Conservation (phyloP, 2,113 vertebrate species). For the Aphelocoma coerulescens region DNA sequence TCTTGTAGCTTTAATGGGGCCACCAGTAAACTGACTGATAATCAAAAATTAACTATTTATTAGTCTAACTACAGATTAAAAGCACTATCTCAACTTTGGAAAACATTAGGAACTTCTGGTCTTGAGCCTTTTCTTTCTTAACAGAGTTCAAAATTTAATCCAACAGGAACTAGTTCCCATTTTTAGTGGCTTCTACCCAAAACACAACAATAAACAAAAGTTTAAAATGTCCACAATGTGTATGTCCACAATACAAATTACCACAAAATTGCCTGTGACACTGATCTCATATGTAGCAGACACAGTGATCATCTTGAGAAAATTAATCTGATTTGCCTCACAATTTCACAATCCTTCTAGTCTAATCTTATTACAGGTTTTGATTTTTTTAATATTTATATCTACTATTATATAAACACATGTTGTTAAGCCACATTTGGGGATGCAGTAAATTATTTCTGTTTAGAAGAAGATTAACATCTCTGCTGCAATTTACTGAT, state of each 20-base stretch:
- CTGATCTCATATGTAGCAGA: not conserved
- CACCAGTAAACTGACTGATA: not conserved
- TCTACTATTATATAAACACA: not conserved
- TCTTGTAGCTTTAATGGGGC: not conserved
- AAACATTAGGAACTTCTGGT: not conserved
- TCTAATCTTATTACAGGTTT: not conserved
- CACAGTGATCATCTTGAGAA: not conserved
- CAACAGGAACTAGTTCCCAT: not conserved
- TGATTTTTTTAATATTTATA: not conserved
- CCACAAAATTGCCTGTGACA: not conserved
- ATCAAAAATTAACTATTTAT: not conserved
- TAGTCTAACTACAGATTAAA: not conserved
- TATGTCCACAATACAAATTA: not conserved
- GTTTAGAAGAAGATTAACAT: not conserved
- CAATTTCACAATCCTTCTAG: not conserved
- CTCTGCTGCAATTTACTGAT: not conserved
- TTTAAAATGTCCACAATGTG: not conserved
- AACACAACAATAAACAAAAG: not conserved
- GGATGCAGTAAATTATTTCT: not conserved
- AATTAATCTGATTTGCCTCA: not conserved
- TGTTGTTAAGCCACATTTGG: not conserved
- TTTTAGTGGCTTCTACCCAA: not conserved
- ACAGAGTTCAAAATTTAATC: not conserved
- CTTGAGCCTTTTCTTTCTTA: not conserved
- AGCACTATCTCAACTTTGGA: not conserved